A percentile compares a stretch with the other conserved stretches of the same genome.
phyloP scores from a whole-genome alignment of 2,797 vertebrate species.

The Pygocentrus nattereri region DNA sequence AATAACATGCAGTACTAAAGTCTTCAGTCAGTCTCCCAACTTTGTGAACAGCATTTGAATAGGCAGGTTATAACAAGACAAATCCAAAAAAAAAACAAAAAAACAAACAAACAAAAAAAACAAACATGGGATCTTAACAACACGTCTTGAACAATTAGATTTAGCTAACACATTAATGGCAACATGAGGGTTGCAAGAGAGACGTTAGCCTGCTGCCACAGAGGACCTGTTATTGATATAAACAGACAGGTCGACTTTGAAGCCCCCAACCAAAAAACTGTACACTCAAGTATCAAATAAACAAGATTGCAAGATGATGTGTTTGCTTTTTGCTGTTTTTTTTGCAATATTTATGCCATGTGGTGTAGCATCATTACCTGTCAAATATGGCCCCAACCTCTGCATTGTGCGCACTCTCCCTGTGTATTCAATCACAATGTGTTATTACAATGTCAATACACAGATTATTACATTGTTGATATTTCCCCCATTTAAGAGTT shows the following conservation, averaged over 20 bases:
- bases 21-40: background rate
- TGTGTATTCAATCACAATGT: constrained; percentile 85
- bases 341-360: constrained; percentile 61
- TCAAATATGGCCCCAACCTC: constrained; percentile 96
- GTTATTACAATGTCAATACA: constrained; percentile 85
- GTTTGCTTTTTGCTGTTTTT: constrained; percentile 46
- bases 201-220: background rate
- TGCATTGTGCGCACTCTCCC: constrained; percentile 90
- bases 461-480: constrained; percentile 71
- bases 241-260: constrained; percentile 41
- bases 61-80: too few species aligned
- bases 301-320: background rate
- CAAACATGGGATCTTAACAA: background rate
- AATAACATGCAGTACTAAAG: background rate
- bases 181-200: background rate
- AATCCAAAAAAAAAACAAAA: background rate
- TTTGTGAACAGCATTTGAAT: background rate
- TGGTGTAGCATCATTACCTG: constrained; percentile 84
- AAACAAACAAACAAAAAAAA: too few species aligned
- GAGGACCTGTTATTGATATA: constrained; percentile 17
- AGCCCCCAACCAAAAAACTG: constrained; percentile 20
- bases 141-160: constrained; percentile 13
- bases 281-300: constrained; percentile 6
- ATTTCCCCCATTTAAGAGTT: constrained; percentile 56
- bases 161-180: background rate